Conservation (phyloP, 2,113 vertebrate species). For the Brienomyrus longianalis region DNA sequence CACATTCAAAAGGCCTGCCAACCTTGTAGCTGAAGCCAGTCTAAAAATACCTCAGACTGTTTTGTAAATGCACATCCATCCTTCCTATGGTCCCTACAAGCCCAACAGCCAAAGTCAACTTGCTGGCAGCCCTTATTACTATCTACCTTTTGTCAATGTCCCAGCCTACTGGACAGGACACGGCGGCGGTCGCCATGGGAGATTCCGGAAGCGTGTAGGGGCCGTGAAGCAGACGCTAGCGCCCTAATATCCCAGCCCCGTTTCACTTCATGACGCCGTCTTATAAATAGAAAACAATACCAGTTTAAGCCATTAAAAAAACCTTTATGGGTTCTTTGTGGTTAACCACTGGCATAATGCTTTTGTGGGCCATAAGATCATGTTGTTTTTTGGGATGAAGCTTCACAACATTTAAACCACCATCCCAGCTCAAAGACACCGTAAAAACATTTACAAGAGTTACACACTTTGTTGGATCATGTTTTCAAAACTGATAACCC, state of each 20-base stretch:
- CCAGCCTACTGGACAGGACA: neutral
- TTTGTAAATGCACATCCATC: neutral
- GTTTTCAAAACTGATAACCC: neutral
- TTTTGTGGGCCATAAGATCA: neutral
- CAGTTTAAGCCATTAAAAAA: neutral
- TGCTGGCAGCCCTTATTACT: neutral
- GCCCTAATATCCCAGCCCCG: neutral
- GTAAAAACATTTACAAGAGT: conserved; percentile 1
- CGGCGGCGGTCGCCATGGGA: neutral
- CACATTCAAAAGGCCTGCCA: neutral
- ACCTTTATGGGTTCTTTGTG: conserved; percentile 13
- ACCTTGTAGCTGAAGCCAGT: neutral
- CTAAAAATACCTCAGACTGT: neutral
- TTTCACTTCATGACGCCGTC: neutral
- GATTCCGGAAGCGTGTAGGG: neutral
- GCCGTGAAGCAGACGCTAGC: neutral
- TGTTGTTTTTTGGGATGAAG: neutral
- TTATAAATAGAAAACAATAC: conserved; percentile 8
- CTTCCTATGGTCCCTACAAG: neutral
- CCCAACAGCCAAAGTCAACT: neutral
- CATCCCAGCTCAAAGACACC: neutral
- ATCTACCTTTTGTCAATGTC: neutral
- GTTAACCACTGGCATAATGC: neutral
- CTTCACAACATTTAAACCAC: neutral
- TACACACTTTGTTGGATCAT: neutral